These are phyloP conservation scores for Polymixis flavicincta DNA, from an alignment of 2,888 invertebrate species.

Conservation along the genomic window DNA sequence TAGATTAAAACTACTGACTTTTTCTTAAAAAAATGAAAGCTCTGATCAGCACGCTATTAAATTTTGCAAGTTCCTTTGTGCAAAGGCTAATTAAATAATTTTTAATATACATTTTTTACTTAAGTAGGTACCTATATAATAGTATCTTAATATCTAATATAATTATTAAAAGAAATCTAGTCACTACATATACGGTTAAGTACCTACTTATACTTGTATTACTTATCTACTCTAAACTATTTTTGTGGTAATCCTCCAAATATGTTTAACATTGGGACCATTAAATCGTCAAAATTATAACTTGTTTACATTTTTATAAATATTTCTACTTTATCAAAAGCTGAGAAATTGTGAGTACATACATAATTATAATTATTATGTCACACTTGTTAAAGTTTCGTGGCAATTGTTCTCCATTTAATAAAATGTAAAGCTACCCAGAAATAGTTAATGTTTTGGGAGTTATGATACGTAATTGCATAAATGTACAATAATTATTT, in stretches of 20 bases:
- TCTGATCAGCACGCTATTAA: constrained; percentile 27
- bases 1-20: constrained; percentile 24
- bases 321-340: constrained; percentile 37
- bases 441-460: constrained; percentile 22
- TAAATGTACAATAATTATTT: constrained; percentile 23
- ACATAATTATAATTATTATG: constrained; percentile 25
- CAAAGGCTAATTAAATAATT: constrained; percentile 43
- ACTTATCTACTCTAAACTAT: constrained; percentile 41
- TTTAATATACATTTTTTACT: constrained; percentile 37
- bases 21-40: constrained; percentile 14
- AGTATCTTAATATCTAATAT: constrained; percentile 16
- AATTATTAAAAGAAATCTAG: constrained; percentile 63
- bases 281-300: constrained; percentile 63
- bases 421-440: constrained; percentile 26
- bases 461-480: constrained; percentile 24
- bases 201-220: constrained; percentile 37
- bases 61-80: constrained; percentile 44
- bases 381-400: constrained; percentile 46
- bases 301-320: constrained; percentile 53
- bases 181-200: constrained; percentile 62
- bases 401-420: constrained; percentile 39
- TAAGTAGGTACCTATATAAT: not conserved
- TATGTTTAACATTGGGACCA: constrained; percentile 71
- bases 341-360: constrained; percentile 40
- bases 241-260: constrained; percentile 56